Base-by-base conservation (phyloP, 1,140 invertebrate genomes). In the Sweltsa coloradensis region DNA sequence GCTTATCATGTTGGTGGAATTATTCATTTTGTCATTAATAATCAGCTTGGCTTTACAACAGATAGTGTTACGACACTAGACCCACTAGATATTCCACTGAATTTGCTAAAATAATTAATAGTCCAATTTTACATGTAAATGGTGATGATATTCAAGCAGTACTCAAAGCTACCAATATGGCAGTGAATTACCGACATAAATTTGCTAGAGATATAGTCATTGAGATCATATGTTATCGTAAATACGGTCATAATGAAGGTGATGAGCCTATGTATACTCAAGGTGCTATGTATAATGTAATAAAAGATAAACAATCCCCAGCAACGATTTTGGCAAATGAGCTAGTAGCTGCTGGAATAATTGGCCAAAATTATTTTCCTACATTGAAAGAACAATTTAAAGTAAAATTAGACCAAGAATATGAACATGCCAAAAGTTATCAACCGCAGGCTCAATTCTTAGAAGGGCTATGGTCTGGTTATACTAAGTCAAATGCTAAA, bases 181-280 rank as follows among this genome's bases (percentile, higher is more conserved):
- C 76, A 3, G 54, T 76, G 45, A 60, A 64, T 3, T 81, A 78
- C 52, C 61, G 72, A 39, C 60, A 74, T 26, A 68, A 60, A 52
- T 79, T 77, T 55, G 55, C 61, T 3, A 74, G 76, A 54, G 79
- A 84, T 61, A 59, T 83, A 21, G 63, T 79, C 37, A 61, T 84
- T 23, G 76, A 84, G 58, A 57, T 81, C 26, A 53, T 78, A 7
- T 81, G 79, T 56, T 83, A 66, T 55, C 66, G 53, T 4, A 5
- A 40, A 21, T 24, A 24, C 26, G 41, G 41, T 11, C 41, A 42
- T 42, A 42, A 42, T 24, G 41, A 42, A 22, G 41, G 16, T 7
- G 41, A 42, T 42, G 41, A 42, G 41, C 41, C 41, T n/a, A 42
- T 42, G 16, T 42, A 24, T 42, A 42, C 41, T 24, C 41, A 42